Base-by-base conservation (phyloP, 2,113 vertebrate genomes). In the Ammospiza caudacuta region DNA sequence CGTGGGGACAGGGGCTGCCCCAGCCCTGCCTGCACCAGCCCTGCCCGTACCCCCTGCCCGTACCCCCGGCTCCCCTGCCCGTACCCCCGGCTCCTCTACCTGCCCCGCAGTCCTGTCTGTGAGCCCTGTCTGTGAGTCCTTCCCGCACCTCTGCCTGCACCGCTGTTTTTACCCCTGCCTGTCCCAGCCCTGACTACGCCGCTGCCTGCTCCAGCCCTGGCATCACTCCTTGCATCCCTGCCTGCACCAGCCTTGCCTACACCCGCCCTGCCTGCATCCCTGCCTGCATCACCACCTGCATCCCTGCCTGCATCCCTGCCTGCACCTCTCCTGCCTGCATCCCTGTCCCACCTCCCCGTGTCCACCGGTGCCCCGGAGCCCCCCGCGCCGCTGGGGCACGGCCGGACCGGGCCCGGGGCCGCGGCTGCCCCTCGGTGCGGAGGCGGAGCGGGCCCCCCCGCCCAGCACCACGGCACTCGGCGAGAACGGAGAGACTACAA, bases 1-100 rank as follows among this genome's bases (percentile, higher is more conserved):
- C 94, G 88, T 91, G 91, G 91, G 91, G 91, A 57, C 88, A 41
- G 84, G 88, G 83, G 83, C 91, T 82, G 94, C 94, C 91, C 87
- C 83, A 59, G 33, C 49, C 33, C 55, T 85, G 70, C 61, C 29
- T 63, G 78, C 28, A 39, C 46, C 46, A 58, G 55, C 55, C 55
- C 55, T 58, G 25, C 37, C 54, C 22, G 57, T 15, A 5, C 63
- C 51, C 51, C 1, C 55, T 55, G 24, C 37, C 28, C 18, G 57
- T 11, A 5, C 57, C 43, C 49, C 43, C 47, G 4, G 47, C 47
- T 49, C 22, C 47, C 47, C 47, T 47, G 47, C 23, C 47, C 23
- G 47, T 12, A 47, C 22, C 47, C 47, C 46, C 31, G 14, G 35
- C 55, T 3, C 23, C 29, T 1, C 55, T 57, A 22, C 57, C 46